Conservation (phyloP, 1,140 invertebrate species). For the Hypsibius dujardini region DNA sequence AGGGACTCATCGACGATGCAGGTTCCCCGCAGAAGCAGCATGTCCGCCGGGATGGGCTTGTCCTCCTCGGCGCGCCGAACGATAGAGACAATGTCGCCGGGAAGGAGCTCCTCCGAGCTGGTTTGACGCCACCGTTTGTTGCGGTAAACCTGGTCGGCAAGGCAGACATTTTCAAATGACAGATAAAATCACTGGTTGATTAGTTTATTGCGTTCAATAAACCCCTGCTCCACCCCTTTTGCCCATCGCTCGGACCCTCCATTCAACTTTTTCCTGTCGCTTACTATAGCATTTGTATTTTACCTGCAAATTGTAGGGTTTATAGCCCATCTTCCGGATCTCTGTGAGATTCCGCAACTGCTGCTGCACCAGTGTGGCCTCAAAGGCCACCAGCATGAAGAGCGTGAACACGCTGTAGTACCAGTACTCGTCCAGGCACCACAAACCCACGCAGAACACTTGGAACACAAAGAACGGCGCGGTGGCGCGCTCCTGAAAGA, state of each 20-base stretch:
- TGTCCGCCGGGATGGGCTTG: slow-evolving; percentile 77
- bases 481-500: slow-evolving; percentile 91
- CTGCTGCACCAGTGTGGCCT: slow-evolving; percentile 93
- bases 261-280: no score
- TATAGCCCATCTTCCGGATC: slow-evolving; percentile 98
- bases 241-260: no score
- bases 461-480: slow-evolving; percentile 91
- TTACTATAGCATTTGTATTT: slow-evolving; percentile 4
- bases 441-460: slow-evolving; percentile 88
- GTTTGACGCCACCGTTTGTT: slow-evolving; percentile 77
- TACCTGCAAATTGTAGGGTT: slow-evolving; percentile 71
- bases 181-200: no score
- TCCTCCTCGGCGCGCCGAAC: slow-evolving; percentile 65
- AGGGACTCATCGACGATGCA: slow-evolving; percentile 96
- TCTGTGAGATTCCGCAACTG: slow-evolving; percentile 96
- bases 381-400: slow-evolving; percentile 90
- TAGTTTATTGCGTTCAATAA: no score
- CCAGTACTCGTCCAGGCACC: slow-evolving; percentile 81
- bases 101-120: slow-evolving; percentile 66
- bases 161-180: no score
- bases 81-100: slow-evolving; percentile 91
- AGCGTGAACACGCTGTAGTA: slow-evolving; percentile 95
- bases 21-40: slow-evolving; percentile 73
- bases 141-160: slow-evolving; percentile 55
- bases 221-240: no score